phyloP scores from a whole-genome alignment of 2,113 vertebrate species.

The Pseudonaja textilis region DNA sequence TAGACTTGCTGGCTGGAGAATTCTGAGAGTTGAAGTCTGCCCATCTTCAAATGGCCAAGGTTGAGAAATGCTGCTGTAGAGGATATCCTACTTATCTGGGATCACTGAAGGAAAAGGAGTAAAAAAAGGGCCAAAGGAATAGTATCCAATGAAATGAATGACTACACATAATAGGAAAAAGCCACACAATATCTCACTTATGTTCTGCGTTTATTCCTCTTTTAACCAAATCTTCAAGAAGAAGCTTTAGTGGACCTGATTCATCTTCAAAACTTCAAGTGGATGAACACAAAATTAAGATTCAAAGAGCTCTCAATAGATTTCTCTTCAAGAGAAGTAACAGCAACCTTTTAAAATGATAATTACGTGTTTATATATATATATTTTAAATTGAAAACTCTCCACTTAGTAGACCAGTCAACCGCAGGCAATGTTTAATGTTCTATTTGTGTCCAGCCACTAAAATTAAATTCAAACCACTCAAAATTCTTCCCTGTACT shows the following conservation, averaged over 20 bases:
- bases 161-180: background rate
- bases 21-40: background rate
- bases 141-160: background rate
- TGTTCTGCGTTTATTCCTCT: background rate
- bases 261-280: background rate
- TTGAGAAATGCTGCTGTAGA: background rate
- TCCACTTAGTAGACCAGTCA: background rate
- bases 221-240: background rate
- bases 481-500: background rate
- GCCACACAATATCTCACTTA: background rate
- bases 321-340: background rate
- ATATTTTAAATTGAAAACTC: background rate
- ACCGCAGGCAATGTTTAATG: background rate
- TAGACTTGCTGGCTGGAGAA: background rate
- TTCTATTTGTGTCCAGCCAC: background rate
- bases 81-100: background rate
- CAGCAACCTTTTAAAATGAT: background rate
- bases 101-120: background rate
- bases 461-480: background rate
- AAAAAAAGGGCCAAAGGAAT: background rate
- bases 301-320: background rate
- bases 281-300: background rate
- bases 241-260: background rate
- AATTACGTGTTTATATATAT: background rate
- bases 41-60: too few species aligned